A percentile compares a stretch with the other conserved stretches of the same genome.
Conservation (phyloP, 1,140 invertebrate genomes). For the Drosophila jambulina region DNA sequence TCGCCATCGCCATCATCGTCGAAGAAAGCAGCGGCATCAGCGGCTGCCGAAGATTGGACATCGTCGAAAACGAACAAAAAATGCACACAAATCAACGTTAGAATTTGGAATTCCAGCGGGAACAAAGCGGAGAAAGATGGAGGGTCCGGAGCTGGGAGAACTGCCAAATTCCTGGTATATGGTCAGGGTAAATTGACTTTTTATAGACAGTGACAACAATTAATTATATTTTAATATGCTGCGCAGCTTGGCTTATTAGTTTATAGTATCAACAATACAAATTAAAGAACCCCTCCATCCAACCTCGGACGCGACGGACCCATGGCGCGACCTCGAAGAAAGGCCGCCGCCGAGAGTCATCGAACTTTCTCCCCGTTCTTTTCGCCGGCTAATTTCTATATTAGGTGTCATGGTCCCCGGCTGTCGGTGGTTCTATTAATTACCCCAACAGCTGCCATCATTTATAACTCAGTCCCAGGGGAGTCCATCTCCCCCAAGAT, state of each 20-base stretch:
- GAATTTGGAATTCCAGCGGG: conserved; percentile 59
- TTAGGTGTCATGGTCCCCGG: conserved; percentile 68
- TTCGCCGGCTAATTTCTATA: conserved; percentile 72
- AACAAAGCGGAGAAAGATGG: conserved; percentile 56
- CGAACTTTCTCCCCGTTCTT: conserved; percentile 75
- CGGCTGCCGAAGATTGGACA: conserved; percentile 47
- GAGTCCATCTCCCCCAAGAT: conserved; percentile 27
- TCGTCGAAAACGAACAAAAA: conserved; percentile 56
- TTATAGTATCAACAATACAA: conserved; percentile 80
- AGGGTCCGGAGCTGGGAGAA: conserved; percentile 9
- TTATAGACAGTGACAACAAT: conserved; percentile 83
- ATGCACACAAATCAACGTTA: conserved; percentile 80
- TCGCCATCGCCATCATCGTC: conserved; percentile 25
- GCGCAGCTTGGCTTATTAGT: conserved; percentile 76
- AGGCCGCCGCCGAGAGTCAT: conserved; percentile 77
- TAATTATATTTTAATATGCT: conserved; percentile 83
- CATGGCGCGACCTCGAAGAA: conserved; percentile 57
- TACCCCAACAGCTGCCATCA: conserved; percentile 44
- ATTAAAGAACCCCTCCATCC: conserved; percentile 47
- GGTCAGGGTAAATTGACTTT: conserved; percentile 73
- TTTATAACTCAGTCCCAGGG: conserved; percentile 34
- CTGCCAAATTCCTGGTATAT: conserved; percentile 55
- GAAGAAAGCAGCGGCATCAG: conserved; percentile 67
- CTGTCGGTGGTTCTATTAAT: conserved; percentile 57
- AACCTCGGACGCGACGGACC: not conserved